A percentile compares a stretch with the other conserved stretches of the same genome.
Conservation (phyloP, 2,888 invertebrate species). For the Polydesmus complanatus region DNA sequence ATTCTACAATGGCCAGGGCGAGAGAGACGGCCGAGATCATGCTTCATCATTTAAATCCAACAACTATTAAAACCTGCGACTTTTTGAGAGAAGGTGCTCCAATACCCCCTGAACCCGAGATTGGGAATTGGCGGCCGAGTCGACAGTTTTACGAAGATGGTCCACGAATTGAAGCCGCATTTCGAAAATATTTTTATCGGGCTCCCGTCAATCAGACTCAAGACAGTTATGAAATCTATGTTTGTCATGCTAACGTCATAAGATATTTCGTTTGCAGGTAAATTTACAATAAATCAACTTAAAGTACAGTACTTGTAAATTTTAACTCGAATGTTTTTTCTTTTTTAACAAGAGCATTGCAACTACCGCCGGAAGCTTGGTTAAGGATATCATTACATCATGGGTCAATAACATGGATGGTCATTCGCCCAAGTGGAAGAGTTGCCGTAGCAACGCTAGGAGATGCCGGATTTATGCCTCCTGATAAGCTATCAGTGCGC, state of each 20-base stretch:
- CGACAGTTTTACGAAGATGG: conserved; percentile 84
- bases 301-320: neutral
- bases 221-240: conserved; percentile 76
- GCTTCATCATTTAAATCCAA: conserved; percentile 46
- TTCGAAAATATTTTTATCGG: conserved; percentile 80
- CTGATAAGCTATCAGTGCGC: conserved; percentile 41
- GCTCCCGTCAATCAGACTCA: conserved; percentile 63
- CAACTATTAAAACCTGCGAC: conserved; percentile 49
- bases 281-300: conserved; percentile 26
- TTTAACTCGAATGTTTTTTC: neutral
- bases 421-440: conserved; percentile 67
- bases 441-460: conserved; percentile 68
- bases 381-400: conserved; percentile 79
- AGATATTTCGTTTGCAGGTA: conserved; percentile 83
- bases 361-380: conserved; percentile 96
- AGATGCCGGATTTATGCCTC: conserved; percentile 81
- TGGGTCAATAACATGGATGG: conserved; percentile 81
- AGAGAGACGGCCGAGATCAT: conserved; percentile 81
- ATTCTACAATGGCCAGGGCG: conserved; percentile 87
- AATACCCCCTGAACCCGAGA: conserved; percentile 81
- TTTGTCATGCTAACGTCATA: conserved; percentile 97
- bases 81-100: conserved; percentile 87
- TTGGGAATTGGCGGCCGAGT: conserved; percentile 66
- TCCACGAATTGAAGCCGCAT: conserved; percentile 88
- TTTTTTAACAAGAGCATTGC: conserved; percentile 59